Evolutionary conservation across 2,888 invertebrate genomes (phyloP).

Genomic region (Mimachlamys varia): DNA sequence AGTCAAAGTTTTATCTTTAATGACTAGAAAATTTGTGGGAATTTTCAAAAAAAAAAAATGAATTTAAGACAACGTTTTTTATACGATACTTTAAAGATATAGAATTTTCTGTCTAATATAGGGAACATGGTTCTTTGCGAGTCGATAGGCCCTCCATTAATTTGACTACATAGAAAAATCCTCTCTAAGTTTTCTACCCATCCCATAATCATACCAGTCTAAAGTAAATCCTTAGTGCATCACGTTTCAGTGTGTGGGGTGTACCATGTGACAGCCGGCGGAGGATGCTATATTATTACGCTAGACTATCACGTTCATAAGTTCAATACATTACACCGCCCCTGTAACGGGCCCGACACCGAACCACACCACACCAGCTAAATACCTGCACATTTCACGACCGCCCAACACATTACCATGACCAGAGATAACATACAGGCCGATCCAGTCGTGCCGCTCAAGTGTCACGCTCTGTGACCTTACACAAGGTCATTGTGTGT

Average conservation of each 20-base stretch:
- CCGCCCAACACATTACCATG: neutral
- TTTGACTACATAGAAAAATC: neutral
- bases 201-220: slow-evolving; percentile 4
- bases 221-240: slow-evolving; percentile 2
- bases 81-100: neutral
- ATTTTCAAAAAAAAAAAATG: neutral
- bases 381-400: neutral
- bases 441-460: neutral
- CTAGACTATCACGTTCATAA: slow-evolving; percentile 16
- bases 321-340: neutral
- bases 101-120: neutral
- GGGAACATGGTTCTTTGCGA: neutral
- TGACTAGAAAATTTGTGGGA: neutral
- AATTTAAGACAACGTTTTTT: neutral
- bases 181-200: neutral
- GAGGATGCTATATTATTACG: neutral
- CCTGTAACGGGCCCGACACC: neutral
- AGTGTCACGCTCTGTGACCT: neutral
- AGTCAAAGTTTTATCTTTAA: neutral
- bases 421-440: neutral
- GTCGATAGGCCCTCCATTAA: neutral
- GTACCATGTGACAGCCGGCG: neutral
- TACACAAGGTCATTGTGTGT: neutral
- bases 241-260: neutral
- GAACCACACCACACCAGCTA: neutral